Base-by-base conservation (phyloP, 2,797 vertebrate species). In the Acipenser oxyrinchus region DNA sequence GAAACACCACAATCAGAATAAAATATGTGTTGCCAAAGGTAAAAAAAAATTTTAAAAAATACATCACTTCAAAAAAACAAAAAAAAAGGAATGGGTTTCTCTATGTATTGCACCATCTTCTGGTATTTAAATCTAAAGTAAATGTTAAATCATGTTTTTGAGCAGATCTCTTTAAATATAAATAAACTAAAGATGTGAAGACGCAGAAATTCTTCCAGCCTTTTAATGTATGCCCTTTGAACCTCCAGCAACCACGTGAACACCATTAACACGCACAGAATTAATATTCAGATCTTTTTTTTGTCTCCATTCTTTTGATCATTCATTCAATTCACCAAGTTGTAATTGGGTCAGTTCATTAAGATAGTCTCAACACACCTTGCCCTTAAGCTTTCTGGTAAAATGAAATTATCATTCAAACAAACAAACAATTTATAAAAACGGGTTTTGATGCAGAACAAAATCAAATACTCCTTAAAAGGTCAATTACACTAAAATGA, bases 401-500 rank as follows among this genome's bases (percentile, higher is more conserved):
- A 58, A 58, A 58, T 58, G 55, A 37, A 37, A 37, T 37, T 37
- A 37, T 7, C 55, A 58, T 7, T 58, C 6, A 58, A 58, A 58
- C 11, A 58, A 58, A 10, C 11, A 58, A 58, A 58, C 6, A 10
- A 58, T n/a, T n/a, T 49, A 11, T 13, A n/a, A 10, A 11, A 53
- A 6, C 12, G 37, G 37, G 5, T 37, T 37, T 4, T 37, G 37
- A 37, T 4, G 37, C 37, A 37, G 37, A 37, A 37, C 37, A 37
- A 37, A 5, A 37, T 5, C 37, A 37, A 37, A 37, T 4, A 37
- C 49, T 62, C 52, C 63, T 18, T 59, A 48, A 6, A 37, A 65
- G 53, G 15, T 49, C 2, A 53, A 68, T 53, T 13, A 62, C 53
- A 51, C 60, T 49, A 49, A 55, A 52, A 71, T 58, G 15, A 37